A percentile compares a stretch with the other conserved stretches of the same genome.
Evolutionary conservation across 2,888 invertebrate species (phyloP).

Genomic region (Argyresthia goedartella): DNA sequence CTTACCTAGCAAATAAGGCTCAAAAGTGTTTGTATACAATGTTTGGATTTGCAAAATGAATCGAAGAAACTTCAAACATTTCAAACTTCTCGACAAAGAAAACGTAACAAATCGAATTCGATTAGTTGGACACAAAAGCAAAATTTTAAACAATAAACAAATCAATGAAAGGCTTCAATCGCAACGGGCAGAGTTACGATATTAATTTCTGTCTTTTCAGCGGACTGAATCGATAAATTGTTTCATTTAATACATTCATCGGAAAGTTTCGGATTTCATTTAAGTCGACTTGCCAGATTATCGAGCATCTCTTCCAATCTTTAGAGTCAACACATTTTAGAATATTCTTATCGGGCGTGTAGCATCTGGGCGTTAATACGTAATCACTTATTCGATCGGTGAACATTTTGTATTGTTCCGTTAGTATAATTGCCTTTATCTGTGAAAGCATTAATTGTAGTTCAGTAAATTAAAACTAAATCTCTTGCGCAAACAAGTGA

Average conservation of each 20-base stretch:
- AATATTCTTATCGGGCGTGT: neutral
- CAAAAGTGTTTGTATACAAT: too few relatives aligned
- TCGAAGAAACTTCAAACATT: neutral
- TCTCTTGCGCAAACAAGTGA: constrained; percentile 14
- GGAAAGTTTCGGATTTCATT: neutral
- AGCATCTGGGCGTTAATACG: neutral
- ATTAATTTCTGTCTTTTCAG: constrained; percentile 27
- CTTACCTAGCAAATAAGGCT: too few relatives aligned
- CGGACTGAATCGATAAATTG: constrained; percentile 29
- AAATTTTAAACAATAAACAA: constrained; percentile 19
- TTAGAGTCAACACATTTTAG: too few relatives aligned
- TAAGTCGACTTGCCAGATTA: neutral
- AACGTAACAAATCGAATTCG: constrained; percentile 26
- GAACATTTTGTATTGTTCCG: constrained; percentile 5
- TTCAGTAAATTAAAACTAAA: constrained; percentile 17
- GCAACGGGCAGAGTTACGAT: constrained; percentile 12
- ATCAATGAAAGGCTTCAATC: constrained; percentile 15
- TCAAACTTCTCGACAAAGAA: neutral
- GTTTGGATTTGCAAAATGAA: too few relatives aligned
- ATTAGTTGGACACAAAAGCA: constrained; percentile 25
- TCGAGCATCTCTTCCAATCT: neutral
- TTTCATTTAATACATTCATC: constrained; percentile 18
- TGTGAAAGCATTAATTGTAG: constrained; percentile 20
- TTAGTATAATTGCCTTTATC: constrained; percentile 5
- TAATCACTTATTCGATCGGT: constrained; percentile 2